A percentile compares a stretch with the other conserved stretches of the same genome.
These are phyloP conservation scores for Chrysomela aeneicollis DNA, from an alignment of 2,888 invertebrate genomes.

Conservation along the genomic window DNA sequence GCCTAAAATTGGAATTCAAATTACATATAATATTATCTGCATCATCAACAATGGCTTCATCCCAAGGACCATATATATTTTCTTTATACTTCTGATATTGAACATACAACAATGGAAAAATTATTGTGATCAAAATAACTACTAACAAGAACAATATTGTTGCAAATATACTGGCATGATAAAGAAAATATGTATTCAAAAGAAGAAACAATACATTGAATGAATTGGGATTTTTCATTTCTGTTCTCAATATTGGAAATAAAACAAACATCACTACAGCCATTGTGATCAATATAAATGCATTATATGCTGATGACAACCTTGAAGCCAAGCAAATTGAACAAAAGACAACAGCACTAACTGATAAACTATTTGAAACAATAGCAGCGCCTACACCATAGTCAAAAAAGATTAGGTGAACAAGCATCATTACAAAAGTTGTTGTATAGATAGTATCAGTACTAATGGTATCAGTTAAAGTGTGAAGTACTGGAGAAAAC, in stretches of 20 bases:
- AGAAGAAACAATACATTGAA: slow-evolving; percentile 65
- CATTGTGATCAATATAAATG: slow-evolving; percentile 88
- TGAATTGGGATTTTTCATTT: slow-evolving; percentile 66
- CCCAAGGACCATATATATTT: slow-evolving; percentile 98
- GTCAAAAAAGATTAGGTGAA: slow-evolving; percentile 92
- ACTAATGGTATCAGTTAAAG: slow-evolving; percentile 94
- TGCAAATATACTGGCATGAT: slow-evolving; percentile 66
- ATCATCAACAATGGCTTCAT: slow-evolving; percentile 85
- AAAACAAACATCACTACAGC: slow-evolving; percentile 90
- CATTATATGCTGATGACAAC: slow-evolving; percentile 83
- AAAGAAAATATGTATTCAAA: slow-evolving; percentile 65
- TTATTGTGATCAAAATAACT: slow-evolving; percentile 71
- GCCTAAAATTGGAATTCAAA: slow-evolving; percentile 54
- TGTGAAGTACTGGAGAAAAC: slow-evolving; percentile 90
- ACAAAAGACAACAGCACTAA: slow-evolving; percentile 95
- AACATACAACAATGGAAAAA: slow-evolving; percentile 81
- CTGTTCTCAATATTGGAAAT: slow-evolving; percentile 80
- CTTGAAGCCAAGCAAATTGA: slow-evolving; percentile 95
- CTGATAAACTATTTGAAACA: slow-evolving; percentile 88
- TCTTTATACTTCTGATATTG: slow-evolving; percentile 81
- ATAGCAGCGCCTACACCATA: slow-evolving; percentile 89
- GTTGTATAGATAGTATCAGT: slow-evolving; percentile 97
- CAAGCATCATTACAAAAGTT: slow-evolving; percentile 84
- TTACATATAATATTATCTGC: slow-evolving; percentile 62
- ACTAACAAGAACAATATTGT: slow-evolving; percentile 69